Base-by-base conservation (phyloP, 2,888 invertebrate genomes). In the Drosophila eohydei region DNA sequence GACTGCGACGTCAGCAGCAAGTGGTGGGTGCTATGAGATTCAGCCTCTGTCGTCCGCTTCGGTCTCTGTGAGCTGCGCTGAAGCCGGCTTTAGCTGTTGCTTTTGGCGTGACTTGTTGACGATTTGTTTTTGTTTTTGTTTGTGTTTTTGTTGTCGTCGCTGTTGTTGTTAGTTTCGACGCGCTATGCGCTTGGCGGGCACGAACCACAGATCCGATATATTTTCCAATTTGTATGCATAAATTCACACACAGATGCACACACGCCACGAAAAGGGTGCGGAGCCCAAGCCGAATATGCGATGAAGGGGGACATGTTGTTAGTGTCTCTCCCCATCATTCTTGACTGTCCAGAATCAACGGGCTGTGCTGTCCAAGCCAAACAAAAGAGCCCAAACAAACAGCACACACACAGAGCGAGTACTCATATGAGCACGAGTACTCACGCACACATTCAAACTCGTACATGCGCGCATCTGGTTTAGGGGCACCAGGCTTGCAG, bases 151-250 rank as follows among this genome's bases (percentile, higher is more conserved):
- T 75, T 88, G 65, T 70, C 63, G 73, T 78, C 78, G 65, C 66
- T 69, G 75, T 74, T 64, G 57, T 69, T 65, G 59, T 56, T 78
- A 69, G 41, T 48, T 56, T 54, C 66, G 56, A 55, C 60, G 82
- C 69, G 83, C 56, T 66, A 64, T 74, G 70, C 79, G 81, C 62
- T 72, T 60, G 75, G 78, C 80, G 83, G 78, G 88, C 90, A 90
- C 88, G 91, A 90, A 90, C 89, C 91, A 91, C 85, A 90, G 89
- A 89, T 90, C 91, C 91, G 90, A 90, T 90, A 90, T 90, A 90
- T 90, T 91, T 89, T 89, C 83, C 86, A 85, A 85, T 89, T 85
- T 85, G 88, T 86, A 85, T 85, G 90, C 84, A 85, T 85, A 85
- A 85, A 80, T 85, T 86, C 81, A 89, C 80, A 85, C 80, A 89